Percentiles rank a stretch among this genome's conserved stretches.
phyloP scores from a whole-genome alignment of 2,797 vertebrate species.

The Lates japonicus region DNA sequence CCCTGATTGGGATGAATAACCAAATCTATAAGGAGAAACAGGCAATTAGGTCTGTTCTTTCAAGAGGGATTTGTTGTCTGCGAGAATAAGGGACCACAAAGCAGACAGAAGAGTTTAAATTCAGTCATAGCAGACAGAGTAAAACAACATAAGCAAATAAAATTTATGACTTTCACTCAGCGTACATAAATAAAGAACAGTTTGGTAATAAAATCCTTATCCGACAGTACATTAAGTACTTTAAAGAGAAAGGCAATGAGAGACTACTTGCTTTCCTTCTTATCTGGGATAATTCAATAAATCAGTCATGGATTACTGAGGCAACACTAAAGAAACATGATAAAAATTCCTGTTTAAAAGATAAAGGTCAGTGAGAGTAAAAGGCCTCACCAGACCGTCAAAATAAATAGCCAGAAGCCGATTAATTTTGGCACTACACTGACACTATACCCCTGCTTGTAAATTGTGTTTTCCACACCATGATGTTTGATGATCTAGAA shows the following conservation, averaged over 20 bases:
- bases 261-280: background rate
- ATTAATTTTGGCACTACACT: background rate
- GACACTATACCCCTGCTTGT: constrained; percentile 7
- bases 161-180: constrained; percentile 23
- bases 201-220: constrained; percentile 18
- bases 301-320: background rate
- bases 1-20: constrained; percentile 60
- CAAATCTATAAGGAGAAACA: constrained; percentile 73
- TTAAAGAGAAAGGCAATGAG: background rate
- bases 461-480: background rate
- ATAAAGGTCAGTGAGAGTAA: constrained; percentile 28
- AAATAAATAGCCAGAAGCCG: constrained; percentile 19
- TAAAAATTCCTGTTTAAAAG: constrained; percentile 3
- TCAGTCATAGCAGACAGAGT: constrained; percentile 17
- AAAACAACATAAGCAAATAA: constrained; percentile 2
- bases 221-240: background rate
- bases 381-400: constrained; percentile 3
- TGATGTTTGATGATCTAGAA: constrained; percentile 32
- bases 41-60: constrained; percentile 62
- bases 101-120: constrained; percentile 39
- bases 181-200: constrained; percentile 1
- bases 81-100: constrained; percentile 25
- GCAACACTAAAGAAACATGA: background rate
- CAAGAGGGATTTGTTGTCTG: constrained; percentile 52
- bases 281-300: constrained; percentile 12